Base-by-base conservation (phyloP, 2,113 vertebrate species). In the Mormyrus lacerda region DNA sequence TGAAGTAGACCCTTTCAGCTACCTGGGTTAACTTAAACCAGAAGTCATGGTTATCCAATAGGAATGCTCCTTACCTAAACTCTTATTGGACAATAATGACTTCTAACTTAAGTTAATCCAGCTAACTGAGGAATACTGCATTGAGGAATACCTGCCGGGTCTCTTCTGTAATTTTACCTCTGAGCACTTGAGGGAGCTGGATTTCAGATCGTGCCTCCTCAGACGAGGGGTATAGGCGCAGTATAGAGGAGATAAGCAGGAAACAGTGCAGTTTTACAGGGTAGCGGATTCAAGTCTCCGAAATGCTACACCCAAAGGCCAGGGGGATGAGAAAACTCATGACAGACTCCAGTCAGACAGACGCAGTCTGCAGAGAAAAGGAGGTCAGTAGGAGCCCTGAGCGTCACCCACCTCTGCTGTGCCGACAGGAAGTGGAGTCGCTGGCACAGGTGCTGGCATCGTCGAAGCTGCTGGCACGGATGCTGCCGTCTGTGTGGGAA, bases 401-500 rank as follows among this genome's bases (percentile, higher is more conserved):
- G 69, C 13, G 69, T 39, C 4, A 17, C 92, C 93, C 95, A 99
- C 98, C 98, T 97, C 99, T 97, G 48, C 96, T 97, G 92, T 99
- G 97, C 92, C 93, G 96, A 93, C 98, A 98, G 93, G 98, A 97
- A 1, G 97, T 95, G 4, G 98, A 98, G 92, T 99, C 98, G 45
- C 98, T 99, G 93, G 97, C 97, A 90, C 97, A 3, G 90, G 97
- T 99, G 94, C 96, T 98, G 94, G 98, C 97, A 91, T 98, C 98
- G 92, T 99, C 97, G 91, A 96, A 93, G 92, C 96, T 98, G 90
- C 96, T 95, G 89, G 98, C 98, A 91, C 95, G 95, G 92, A 95
- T 93, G 39, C 95, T 96, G 95, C 96, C 96, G 91, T 98, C 97
- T 97, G 61, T 17, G 55, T 47, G 87, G 69, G 69, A 76, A 31